Base-by-base conservation (phyloP, 1,140 invertebrate species). In the Drosophila arawakana region DNA sequence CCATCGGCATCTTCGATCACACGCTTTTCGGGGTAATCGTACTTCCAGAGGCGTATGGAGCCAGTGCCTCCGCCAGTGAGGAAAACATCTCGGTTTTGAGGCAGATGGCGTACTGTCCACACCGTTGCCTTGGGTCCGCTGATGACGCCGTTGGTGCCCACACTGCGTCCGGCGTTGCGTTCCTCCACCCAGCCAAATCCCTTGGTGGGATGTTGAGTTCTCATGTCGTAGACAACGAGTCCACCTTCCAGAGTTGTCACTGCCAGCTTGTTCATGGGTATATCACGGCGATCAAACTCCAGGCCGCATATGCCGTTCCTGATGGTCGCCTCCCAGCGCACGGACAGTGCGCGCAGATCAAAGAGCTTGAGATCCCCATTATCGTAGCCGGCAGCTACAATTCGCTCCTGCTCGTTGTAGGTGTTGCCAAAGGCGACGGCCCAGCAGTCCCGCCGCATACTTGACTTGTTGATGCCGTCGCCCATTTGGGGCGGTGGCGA, bases 281-380 rank as follows among this genome's bases (percentile, higher is more conserved):
- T 99, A 91, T 99, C 97, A 91, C 96, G 97, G 30, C 98, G 93
- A 92, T 99, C 98, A 93, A 99, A 99, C 92, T 99, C 97, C 10
- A 98, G 50, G 59, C 94, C 94, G 84, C 98, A 98, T 7, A 99
- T 96, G 69, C 98, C 98, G 95, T 98, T 99, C 91, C 97, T 98
- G 2, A 99, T 91, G 93, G 98, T 98, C 35, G 96, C 96, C 92
- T 99, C 97, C 98, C 98, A 99, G 79, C 95, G 93, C 0, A 98
- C 86, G 5, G 94, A 93, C 96, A 98, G 97, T 10, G 94, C 95
- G 77, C 95, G 94, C n/a, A 99, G 93, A 93, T 99, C 98, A 92
- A 98, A 99, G 92, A 99, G 94, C 93, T 99, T 99, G 0, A 99
- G 92, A 92, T 99, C 98, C 0, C 98, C 98, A 93, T 99, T 99